Evolutionary conservation across 2,888 invertebrate genomes (phyloP).

Genomic region (Plagodis pulveraria): DNA sequence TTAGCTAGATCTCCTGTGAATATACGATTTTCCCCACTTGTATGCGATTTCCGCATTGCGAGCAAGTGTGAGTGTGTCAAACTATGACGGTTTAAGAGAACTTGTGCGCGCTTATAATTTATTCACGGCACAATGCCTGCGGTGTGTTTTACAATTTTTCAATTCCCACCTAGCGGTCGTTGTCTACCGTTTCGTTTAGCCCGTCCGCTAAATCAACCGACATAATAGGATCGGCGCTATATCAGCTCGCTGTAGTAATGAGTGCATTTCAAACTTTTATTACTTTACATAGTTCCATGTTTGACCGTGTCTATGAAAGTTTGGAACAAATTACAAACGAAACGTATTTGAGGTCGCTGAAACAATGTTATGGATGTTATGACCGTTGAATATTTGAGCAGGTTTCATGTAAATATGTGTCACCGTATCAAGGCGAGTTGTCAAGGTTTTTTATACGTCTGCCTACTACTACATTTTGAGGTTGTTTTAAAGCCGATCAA

Average conservation of each 20-base stretch:
- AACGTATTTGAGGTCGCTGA: slow-evolving; percentile 46
- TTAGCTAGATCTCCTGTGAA: slow-evolving; percentile 54
- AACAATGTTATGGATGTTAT: slow-evolving; percentile 40
- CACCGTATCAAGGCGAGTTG: slow-evolving; percentile 27
- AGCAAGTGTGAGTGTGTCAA: slow-evolving; percentile 53
- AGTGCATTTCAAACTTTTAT: not conserved
- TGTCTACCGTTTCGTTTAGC: slow-evolving; percentile 42
- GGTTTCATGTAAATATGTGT: slow-evolving; percentile 33
- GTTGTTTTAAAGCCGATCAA: slow-evolving; percentile 13
- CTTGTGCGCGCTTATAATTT: slow-evolving; percentile 74
- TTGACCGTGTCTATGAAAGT: not conserved
- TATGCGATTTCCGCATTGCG: slow-evolving; percentile 42
- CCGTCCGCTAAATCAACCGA: slow-evolving; percentile 2
- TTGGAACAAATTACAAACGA: slow-evolving; percentile 41
- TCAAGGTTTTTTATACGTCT: slow-evolving; percentile 21
- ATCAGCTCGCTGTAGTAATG: not conserved
- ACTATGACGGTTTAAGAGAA: slow-evolving; percentile 53
- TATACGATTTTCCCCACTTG: slow-evolving; percentile 50
- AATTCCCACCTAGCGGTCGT: slow-evolving; percentile 53
- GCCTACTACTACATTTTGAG: slow-evolving; percentile 15
- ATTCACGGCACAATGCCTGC: slow-evolving; percentile 76
- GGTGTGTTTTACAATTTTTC: slow-evolving; percentile 70
- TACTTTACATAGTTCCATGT: not conserved
- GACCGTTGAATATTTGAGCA: slow-evolving; percentile 41
- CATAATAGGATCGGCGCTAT: not conserved